A percentile compares a stretch with the other conserved stretches of the same genome.
These are phyloP conservation scores for Cavia porcellus DNA, from an alignment of 2,113 vertebrate genomes.

Conservation along the genomic window DNA sequence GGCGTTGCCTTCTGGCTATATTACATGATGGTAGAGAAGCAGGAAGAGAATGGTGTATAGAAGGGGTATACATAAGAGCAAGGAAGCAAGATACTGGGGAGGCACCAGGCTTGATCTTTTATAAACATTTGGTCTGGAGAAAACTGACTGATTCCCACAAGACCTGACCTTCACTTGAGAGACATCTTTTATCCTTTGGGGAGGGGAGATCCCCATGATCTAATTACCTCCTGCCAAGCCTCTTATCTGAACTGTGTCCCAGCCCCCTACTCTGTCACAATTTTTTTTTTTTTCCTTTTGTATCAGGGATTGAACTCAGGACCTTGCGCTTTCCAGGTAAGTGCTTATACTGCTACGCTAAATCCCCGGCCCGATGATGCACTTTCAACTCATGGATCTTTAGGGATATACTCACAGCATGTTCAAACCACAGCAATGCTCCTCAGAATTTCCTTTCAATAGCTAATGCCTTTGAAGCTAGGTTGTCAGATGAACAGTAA, in stretches of 20 bases:
- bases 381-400: not conserved
- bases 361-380: too few relatives aligned
- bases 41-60: not conserved
- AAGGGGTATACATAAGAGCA: not conserved
- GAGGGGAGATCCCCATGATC: too few relatives aligned
- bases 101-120: not conserved
- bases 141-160: not conserved
- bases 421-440: not conserved
- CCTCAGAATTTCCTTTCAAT: not conserved
- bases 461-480: not conserved
- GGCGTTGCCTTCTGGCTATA: not conserved
- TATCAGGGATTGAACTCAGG: too few relatives aligned
- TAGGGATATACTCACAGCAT: rapidly evolving
- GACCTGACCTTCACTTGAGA: not conserved
- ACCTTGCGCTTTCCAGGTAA: too few relatives aligned
- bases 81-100: not conserved
- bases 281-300: too few relatives aligned
- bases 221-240: not conserved
- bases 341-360: too few relatives aligned
- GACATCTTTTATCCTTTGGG: not conserved
- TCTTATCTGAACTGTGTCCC: not conserved
- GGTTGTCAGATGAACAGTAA: not conserved
- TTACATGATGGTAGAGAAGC: not conserved
- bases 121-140: not conserved
- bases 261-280: not conserved